Percentiles rank a stretch among this genome's conserved stretches.
These are phyloP conservation scores for Redunca redunca DNA, from an alignment of 2,113 vertebrate genomes.

Conservation along the genomic window DNA sequence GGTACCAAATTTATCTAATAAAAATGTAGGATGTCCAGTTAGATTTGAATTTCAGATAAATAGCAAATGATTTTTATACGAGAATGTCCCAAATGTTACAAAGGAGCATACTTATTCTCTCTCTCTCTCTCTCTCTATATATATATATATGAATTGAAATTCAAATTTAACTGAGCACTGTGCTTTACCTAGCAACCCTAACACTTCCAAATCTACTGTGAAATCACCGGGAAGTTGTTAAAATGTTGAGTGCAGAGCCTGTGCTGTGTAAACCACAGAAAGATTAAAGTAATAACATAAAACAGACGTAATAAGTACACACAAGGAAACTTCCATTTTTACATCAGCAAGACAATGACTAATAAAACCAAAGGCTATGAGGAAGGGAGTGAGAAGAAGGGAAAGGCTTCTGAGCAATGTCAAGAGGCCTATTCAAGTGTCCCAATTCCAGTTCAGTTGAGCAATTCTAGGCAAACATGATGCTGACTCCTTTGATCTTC, in stretches of 20 bases:
- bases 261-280: neutral
- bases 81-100: neutral
- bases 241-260: neutral
- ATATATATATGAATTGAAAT: neutral
- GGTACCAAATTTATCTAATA: neutral
- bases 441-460: neutral
- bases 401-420: neutral
- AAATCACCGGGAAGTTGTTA: constrained; percentile 24
- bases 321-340: constrained; percentile 37
- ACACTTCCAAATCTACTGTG: neutral
- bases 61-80: neutral
- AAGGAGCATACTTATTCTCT: neutral
- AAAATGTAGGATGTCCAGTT: neutral
- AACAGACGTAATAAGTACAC: neutral
- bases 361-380: neutral
- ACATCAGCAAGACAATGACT: constrained; percentile 44
- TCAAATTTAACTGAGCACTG: neutral
- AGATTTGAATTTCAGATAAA: neutral
- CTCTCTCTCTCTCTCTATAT: neutral
- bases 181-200: neutral
- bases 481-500: neutral
- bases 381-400: neutral
- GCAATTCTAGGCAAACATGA: neutral
- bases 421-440: neutral
- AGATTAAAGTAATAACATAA: neutral